Conservation (phyloP, 2,888 invertebrate genomes). For the Dusona sp. region DNA sequence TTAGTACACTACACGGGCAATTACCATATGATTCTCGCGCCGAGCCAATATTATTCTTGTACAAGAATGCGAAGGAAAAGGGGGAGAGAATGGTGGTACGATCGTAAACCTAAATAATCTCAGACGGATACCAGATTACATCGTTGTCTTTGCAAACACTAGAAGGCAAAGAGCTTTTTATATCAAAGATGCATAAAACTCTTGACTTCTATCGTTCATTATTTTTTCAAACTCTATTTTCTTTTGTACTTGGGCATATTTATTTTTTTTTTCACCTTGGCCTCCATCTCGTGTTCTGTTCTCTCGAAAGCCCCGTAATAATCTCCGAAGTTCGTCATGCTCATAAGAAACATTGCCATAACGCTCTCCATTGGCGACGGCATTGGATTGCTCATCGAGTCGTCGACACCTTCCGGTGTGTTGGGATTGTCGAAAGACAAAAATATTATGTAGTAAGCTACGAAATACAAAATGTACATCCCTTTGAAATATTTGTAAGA, state of each 20-base stretch:
- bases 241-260: neutral
- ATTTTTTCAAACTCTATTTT: neutral
- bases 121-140: conserved; percentile 21
- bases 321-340: conserved; percentile 97
- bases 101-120: conserved; percentile 68
- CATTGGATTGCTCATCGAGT: conserved; percentile 93
- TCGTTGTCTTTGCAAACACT: neutral
- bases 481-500: neutral
- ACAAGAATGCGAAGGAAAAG: conserved; percentile 32
- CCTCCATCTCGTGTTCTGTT: conserved; percentile 94
- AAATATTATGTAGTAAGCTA: conserved; percentile 96
- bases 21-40: conserved; percentile 23
- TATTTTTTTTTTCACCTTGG: conserved; percentile 88
- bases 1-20: conserved; percentile 40
- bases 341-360: conserved; percentile 99
- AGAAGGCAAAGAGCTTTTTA: conserved; percentile 11
- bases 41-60: conserved; percentile 52
- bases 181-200: conserved; percentile 20
- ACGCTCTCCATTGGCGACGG: conserved; percentile 97
- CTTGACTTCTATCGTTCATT: neutral
- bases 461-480: conserved; percentile 73
- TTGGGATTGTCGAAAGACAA: conserved; percentile 94
- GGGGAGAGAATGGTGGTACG: conserved; percentile 30
- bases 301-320: conserved; percentile 96
- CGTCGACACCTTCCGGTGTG: conserved; percentile 93